Evolutionary conservation across 2,888 invertebrate species (phyloP).

Genomic region (Papilio gigon): DNA sequence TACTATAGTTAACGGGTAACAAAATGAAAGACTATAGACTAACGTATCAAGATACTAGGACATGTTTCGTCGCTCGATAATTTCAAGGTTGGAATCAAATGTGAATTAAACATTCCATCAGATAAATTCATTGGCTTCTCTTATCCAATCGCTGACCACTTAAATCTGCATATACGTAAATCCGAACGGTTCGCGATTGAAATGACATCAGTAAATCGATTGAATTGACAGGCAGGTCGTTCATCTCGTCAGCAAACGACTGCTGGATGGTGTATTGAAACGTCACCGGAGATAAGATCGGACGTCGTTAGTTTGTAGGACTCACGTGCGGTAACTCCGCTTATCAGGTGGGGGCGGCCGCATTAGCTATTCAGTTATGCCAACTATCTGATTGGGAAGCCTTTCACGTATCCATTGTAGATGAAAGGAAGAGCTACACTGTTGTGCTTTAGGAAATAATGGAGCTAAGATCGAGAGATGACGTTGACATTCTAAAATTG

Average conservation of each 20-base stretch:
- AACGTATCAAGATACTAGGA: not conserved
- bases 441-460: slow-evolving; percentile 36
- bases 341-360: slow-evolving; percentile 58
- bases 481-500: slow-evolving; percentile 19
- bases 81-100: slow-evolving; percentile 11
- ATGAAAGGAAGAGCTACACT: slow-evolving; percentile 61
- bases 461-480: slow-evolving; percentile 7
- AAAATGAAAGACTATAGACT: too few relatives aligned
- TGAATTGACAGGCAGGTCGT: slow-evolving; percentile 37
- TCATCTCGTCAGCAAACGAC: slow-evolving; percentile 53
- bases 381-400: slow-evolving; percentile 68
- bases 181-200: slow-evolving; percentile 21
- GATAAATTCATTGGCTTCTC: not conserved
- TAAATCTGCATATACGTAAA: slow-evolving; percentile 25
- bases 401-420: slow-evolving; percentile 62
- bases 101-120: slow-evolving; percentile 5
- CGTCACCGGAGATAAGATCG: slow-evolving; percentile 76
- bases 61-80: not conserved
- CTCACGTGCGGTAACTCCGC: slow-evolving; percentile 58
- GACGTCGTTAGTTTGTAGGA: slow-evolving; percentile 65
- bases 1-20: too few relatives aligned
- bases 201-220: slow-evolving; percentile 33
- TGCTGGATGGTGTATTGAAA: slow-evolving; percentile 79
- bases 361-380: slow-evolving; percentile 80
- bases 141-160: slow-evolving; percentile 2